These are phyloP conservation scores for Scomber scombrus DNA, from an alignment of 2,113 vertebrate species.

Conservation along the genomic window DNA sequence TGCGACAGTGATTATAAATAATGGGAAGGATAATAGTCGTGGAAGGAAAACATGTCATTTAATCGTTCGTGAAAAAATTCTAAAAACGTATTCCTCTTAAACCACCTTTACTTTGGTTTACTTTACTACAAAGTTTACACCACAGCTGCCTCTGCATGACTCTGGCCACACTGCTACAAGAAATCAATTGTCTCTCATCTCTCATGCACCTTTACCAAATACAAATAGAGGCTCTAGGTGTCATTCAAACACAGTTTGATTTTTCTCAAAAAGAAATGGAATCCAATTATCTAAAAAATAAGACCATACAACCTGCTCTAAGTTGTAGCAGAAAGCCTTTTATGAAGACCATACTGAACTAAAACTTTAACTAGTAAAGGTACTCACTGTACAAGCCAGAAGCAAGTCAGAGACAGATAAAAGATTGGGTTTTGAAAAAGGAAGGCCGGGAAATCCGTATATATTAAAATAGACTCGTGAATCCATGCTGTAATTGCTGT, in stretches of 20 bases:
- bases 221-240: not conserved
- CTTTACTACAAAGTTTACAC: not conserved
- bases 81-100: not conserved
- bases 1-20: not conserved
- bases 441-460: not conserved
- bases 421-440: constrained; percentile 34
- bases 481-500: constrained; percentile 47
- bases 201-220: not conserved
- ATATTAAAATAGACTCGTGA: constrained; percentile 46
- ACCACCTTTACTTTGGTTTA: not conserved
- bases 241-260: not conserved
- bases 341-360: constrained; percentile 13
- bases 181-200: not conserved
- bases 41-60: not conserved
- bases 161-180: not conserved
- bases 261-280: not conserved
- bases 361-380: constrained; percentile 17
- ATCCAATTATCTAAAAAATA: not conserved
- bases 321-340: not conserved
- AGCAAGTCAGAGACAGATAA: constrained; percentile 25
- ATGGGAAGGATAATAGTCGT: not conserved
- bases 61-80: not conserved
- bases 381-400: not conserved
- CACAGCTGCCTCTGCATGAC: not conserved
- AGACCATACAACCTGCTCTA: not conserved